Base-by-base conservation (phyloP, 2,797 vertebrate species). In the Cheirogaleus major region DNA sequence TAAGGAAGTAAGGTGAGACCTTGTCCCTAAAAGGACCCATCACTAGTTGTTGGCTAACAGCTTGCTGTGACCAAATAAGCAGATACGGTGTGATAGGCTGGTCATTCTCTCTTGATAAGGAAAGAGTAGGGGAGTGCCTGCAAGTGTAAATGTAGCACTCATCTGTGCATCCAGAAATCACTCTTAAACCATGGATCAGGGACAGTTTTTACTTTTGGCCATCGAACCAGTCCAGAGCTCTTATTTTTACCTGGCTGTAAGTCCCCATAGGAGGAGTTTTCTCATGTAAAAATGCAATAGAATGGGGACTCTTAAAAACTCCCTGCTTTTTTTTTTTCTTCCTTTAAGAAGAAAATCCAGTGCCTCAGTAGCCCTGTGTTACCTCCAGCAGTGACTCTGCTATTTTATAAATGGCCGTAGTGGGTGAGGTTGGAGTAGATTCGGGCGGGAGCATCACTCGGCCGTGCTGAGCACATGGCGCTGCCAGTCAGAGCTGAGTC, bases 401-500 rank as follows among this genome's bases (percentile, higher is more conserved):
- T 27, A 0, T 30, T 88, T 57, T 59, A 52, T 70, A n/a, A 13
- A 20, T 45, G 89, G 23, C 13, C 8, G 0, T 7, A 3, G 7
- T 57, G 43, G 23, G 55, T 32, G 55, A 32, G 15, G 25, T 30
- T 55, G 52, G 69, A 41, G 65, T 20, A 65, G 45, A 65, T 25
- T 2, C 59, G 22, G 75, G 85, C 70, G 72, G 30, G 30, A 65
- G 63, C 59, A 5, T 35, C 32, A 7, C 8, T 5, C 2, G 2
- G 41, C 8, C 9, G 72, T 32, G 11, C 38, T 0, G 59, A 87
- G 57, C 50, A 17, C 25, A 20, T 38, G 38, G 38, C 5, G 32
- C 81, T 94, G 83, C 93, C 76, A 13, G 90, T 81, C 92, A 76
- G 82, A 76, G 79, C 96, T 97, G 97, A 98, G 93, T 96, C 97